phyloP scores from a whole-genome alignment of 2,113 vertebrate species.

The Paramisgurnus dabryanus region DNA sequence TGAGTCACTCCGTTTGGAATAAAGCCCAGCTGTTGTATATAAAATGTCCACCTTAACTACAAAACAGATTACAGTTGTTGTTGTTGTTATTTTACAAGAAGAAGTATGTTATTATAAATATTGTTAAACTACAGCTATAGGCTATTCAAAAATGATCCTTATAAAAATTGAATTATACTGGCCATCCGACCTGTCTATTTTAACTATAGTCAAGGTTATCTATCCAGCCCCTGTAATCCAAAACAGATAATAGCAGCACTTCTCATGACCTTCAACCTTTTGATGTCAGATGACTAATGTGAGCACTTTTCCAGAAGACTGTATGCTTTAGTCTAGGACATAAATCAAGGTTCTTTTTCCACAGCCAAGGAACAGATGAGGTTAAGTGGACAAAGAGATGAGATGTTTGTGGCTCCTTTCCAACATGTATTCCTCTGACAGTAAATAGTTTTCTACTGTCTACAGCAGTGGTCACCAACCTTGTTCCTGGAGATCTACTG shows the following conservation, averaged over 20 bases:
- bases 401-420: slow-evolving; percentile 13
- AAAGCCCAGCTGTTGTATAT: too few species aligned
- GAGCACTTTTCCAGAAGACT: slow-evolving; percentile 33
- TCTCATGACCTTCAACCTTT: slow-evolving; percentile 53
- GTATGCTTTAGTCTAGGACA: not conserved
- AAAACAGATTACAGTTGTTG: not conserved
- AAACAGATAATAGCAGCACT: slow-evolving; percentile 38
- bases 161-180: too few species aligned
- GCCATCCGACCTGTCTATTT: not conserved
- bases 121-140: too few species aligned
- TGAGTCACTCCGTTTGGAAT: not conserved
- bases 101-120: too few species aligned
- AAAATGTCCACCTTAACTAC: not conserved
- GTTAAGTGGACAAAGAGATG: not conserved
- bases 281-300: slow-evolving; percentile 37
- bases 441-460: not conserved
- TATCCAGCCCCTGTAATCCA: not conserved
- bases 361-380: not conserved
- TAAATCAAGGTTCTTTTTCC: not conserved
- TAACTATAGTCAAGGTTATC: not conserved
- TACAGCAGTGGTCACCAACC: too few species aligned
- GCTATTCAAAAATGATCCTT: too few species aligned
- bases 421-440: not conserved
- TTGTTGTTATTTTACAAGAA: too few species aligned
- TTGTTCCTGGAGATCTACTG: too few species aligned